Conservation (phyloP, 2,113 vertebrate genomes). For the Cololabis saira region DNA sequence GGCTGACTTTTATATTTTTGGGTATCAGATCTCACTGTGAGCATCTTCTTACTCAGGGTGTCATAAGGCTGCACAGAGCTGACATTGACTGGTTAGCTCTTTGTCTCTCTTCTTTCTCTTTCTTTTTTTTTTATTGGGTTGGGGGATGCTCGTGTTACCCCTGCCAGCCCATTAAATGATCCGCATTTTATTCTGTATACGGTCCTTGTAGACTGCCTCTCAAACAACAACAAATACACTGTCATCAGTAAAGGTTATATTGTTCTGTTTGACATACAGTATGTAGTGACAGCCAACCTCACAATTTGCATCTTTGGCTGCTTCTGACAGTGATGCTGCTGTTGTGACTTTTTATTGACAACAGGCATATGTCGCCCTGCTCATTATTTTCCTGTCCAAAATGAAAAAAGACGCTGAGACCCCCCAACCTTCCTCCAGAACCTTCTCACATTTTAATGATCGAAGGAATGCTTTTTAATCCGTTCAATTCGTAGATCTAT, state of each 20-base stretch:
- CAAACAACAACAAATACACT: conserved; percentile 45
- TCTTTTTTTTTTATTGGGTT: too few relatives aligned
- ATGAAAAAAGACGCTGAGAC: conserved; percentile 27
- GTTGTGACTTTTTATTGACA: conserved; percentile 73
- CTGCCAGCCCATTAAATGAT: too few relatives aligned
- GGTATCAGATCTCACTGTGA: too few relatives aligned
- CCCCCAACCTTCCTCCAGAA: conserved; percentile 27
- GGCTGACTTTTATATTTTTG: too few relatives aligned
- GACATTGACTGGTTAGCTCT: too few relatives aligned
- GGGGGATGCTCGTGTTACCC: too few relatives aligned
- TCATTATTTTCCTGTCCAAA: conserved; percentile 79
- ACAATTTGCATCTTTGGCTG: conserved; percentile 70
- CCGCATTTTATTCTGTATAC: too few relatives aligned
- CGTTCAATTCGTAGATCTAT: conserved; percentile 8
- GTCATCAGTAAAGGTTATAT: conserved; percentile 74
- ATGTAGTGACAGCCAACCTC: conserved; percentile 69
- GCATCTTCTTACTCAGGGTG: too few relatives aligned
- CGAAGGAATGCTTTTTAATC: conserved; percentile 31
- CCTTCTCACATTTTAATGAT: conserved; percentile 33
- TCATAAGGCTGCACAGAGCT: too few relatives aligned
- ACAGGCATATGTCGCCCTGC: conserved; percentile 71
- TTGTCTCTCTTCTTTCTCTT: too few relatives aligned
- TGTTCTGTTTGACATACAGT: conserved; percentile 54
- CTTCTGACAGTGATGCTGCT: conserved; percentile 69
- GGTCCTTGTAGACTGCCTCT: conserved; percentile 38